Base-by-base conservation (phyloP, 2,113 vertebrate genomes). In the Passer montanus region DNA sequence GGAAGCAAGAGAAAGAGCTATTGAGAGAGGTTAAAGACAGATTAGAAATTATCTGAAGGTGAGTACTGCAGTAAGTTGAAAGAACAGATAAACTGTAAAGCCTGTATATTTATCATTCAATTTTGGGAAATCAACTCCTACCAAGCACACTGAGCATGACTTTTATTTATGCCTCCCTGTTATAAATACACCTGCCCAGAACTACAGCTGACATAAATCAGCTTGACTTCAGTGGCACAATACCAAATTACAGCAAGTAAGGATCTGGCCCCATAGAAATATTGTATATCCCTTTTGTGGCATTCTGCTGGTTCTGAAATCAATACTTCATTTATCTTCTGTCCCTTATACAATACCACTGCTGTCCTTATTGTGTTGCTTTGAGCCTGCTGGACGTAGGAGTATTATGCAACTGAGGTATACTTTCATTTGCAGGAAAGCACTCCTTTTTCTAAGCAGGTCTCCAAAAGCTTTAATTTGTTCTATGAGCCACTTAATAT, bases 251-350 rank as follows among this genome's bases (percentile, higher is more conserved):
- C 27, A 85, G 21, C 59, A 83, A 59, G 33, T 41, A 56, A 83
- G 85, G 55, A 88, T 93, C 52, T 86, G 72, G 82, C 44, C 82
- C 64, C 31, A 19, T 30, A 78, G 79, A 93, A 91, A 90, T 93
- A 93, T 8, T 76, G 33, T 81, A 50, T 28, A 60, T 30, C 30
- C 59, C 39, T 67, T 83, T 59, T 52, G 46, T 74, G 58, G 47
- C 37, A 90, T 91, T 89, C 59, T 81, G 23, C 56, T 93, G 20
- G 31, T 82, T 56, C 44, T 79, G 87, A 95, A 96, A 92, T 88
- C 83, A 64, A 53, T 93, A 82, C 46, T 94, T 75, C 60, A 79
- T 96, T 96, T 95, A 87, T 70, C 77, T 93, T 87, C 58, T 91
- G 63, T 79, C 62, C 30, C 11, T 72, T 18, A 14, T 53, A 95